Conservation (phyloP, 2,797 vertebrate species). For the Vireo griseus region DNA sequence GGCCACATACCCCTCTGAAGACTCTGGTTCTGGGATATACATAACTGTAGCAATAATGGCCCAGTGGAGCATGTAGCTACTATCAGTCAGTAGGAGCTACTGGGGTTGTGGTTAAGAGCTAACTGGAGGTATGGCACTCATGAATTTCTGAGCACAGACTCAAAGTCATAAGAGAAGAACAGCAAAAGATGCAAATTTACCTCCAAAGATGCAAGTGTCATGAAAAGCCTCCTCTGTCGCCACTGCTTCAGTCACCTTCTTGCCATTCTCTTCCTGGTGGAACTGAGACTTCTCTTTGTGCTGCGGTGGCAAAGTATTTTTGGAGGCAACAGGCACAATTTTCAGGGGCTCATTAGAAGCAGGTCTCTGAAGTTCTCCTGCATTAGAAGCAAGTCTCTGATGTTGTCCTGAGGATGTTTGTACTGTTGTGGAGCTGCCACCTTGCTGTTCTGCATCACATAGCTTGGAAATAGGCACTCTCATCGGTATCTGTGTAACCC, state of each 20-base stretch:
- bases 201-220: neutral
- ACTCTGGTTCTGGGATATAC: neutral
- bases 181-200: slow-evolving; percentile 18
- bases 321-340: neutral
- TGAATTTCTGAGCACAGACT: neutral
- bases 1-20: neutral
- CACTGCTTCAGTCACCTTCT: neutral
- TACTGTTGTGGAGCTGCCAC: neutral
- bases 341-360: neutral
- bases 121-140: neutral
- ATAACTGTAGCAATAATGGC: neutral
- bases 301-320: neutral
- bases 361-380: neutral
- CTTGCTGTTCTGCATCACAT: neutral
- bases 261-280: neutral
- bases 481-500: slow-evolving; percentile 27
- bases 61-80: neutral
- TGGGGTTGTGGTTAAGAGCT: neutral
- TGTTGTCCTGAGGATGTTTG: neutral
- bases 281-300: neutral
- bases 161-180: neutral
- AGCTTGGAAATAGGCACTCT: slow-evolving; percentile 39
- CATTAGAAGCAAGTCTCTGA: neutral
- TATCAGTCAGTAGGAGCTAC: neutral
- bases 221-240: neutral